Evolutionary conservation across 2,888 invertebrate species (phyloP), one percentile per base, ranked within the genome.

Genomic region (Orthonevra nobilis): DNA sequence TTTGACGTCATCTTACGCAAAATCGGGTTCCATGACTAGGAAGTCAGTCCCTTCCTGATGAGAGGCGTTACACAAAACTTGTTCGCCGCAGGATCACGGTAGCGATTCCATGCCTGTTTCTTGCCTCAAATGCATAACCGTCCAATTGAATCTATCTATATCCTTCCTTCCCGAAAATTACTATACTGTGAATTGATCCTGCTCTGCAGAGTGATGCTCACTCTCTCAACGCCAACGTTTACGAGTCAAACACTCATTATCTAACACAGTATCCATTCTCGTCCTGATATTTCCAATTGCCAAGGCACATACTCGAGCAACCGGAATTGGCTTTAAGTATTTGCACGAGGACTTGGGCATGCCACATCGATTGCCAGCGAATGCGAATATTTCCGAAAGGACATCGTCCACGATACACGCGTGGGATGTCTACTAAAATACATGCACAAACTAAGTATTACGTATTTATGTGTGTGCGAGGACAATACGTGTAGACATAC

Each of bases 261-360:
- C 69, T 58, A n/a, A 69, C 69, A 50, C 69, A 69, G 60, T 69
- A 69, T 69, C 50, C 48, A 50, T 50, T 69, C 36, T 36, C 32
- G 46, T 46, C 30, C 12, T 17, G 30, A 46, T 48, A 48, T 69
- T 64, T 60, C 58, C 69, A 58, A 68, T 38, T 64, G 54, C 44
- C 12, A 19, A 34, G 32, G 10, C 7, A 56, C 28, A 64, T 19
- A 44, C 26, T 38, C 0, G 10, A 10, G 2, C 10, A 32, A 32
- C 28, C 32, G 9, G 36, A 54, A 64, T 34, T 64, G 44, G 44
- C 26, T 66, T 28, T 42, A 44, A 58, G 48, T 58, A 40, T 69
- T 48, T 44, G 20, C 34, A 50, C 50, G 50, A 28, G 56, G 40
- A 58, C 38, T 48, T 32, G 23, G 42, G 2, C 23, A 26, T 40